A percentile compares a stretch with the other conserved stretches of the same genome.
phyloP scores from a whole-genome alignment of 2,113 vertebrate species.

The Microcebus jonahi region DNA sequence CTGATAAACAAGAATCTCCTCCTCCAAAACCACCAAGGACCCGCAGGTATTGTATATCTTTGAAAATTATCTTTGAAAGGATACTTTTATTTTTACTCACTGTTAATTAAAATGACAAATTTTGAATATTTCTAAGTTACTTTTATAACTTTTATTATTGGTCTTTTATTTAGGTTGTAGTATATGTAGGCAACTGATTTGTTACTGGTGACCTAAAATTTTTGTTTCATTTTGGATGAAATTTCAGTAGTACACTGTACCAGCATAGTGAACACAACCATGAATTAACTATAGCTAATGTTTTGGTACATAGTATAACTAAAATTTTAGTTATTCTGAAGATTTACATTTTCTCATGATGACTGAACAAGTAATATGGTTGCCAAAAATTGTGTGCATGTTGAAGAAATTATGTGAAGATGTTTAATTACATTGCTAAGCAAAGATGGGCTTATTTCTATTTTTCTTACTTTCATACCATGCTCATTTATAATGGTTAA shows the following conservation, averaged over 20 bases:
- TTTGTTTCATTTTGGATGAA: background rate
- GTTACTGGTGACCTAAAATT: background rate
- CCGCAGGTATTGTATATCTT: constrained; percentile 88
- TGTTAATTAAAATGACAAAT: constrained; percentile 10
- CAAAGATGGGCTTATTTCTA: background rate
- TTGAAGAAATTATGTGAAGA: background rate
- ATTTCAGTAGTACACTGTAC: background rate
- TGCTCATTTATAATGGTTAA: constrained; percentile 1
- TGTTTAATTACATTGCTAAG: background rate
- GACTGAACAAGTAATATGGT: background rate
- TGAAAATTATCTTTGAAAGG: background rate
- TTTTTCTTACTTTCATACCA: background rate
- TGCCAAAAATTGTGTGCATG: background rate
- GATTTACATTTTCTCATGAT: constrained; percentile 17
- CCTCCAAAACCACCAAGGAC: constrained; percentile 97
- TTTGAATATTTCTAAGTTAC: background rate
- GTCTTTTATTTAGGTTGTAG: background rate
- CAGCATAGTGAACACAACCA: background rate
- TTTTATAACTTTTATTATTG: background rate
- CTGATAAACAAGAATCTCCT: constrained; percentile 94
- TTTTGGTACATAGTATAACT: background rate
- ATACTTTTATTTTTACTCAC: background rate
- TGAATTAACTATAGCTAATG: background rate
- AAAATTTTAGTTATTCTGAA: constrained; percentile 16
- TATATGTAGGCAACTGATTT: background rate